Base-by-base conservation (phyloP, 2,888 invertebrate species). In the Syritta pipiens region DNA sequence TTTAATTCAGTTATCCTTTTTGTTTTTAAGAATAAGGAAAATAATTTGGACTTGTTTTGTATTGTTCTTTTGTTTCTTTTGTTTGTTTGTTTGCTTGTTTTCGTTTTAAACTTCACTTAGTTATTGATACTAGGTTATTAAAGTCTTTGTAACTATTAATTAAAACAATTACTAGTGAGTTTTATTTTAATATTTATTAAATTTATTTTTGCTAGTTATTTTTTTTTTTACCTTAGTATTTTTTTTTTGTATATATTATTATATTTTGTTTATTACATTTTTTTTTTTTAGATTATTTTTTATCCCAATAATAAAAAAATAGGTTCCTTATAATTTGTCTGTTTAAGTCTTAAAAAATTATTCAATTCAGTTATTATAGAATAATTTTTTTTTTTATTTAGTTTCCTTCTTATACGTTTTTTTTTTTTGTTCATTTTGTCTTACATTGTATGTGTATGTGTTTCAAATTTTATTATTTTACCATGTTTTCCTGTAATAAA, bases 221-320 rank as follows among this genome's bases (percentile, higher is more conserved):
- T 4, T 37, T 17, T 37, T 30, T 46, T 35, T 62, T 28, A 4
- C 1, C 9, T 9, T 17, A 17, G 7, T 9, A 12, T 48, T 40
- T 1, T 26, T 30, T 14, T 30, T 48, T 20, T 17, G 32, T 48
- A 53, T 35, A 3, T 7, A 12, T 37, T 57, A 57, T 32, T 4
- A 19, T 59, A 9, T 37, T 35, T 57, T 20, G 44, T 32, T 42
- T 40, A 19, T 46, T 37, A 17, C 4, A 24, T 19, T 9, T 17
- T 37, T 67, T 37, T 0, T 46, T 19, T 37, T 5, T 22, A 32
- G 32, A 10, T 51, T 63, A 28, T 14, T 48, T 48, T 55, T 53
- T 35, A 44, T 51, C 12, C 40, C 69, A 69, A 69, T 75, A 75
- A 75, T 75, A 75, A 75, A 75, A 75, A 75, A 75, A 75, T 75